Conservation (phyloP, 2,113 vertebrate species). For the Charina bottae region DNA sequence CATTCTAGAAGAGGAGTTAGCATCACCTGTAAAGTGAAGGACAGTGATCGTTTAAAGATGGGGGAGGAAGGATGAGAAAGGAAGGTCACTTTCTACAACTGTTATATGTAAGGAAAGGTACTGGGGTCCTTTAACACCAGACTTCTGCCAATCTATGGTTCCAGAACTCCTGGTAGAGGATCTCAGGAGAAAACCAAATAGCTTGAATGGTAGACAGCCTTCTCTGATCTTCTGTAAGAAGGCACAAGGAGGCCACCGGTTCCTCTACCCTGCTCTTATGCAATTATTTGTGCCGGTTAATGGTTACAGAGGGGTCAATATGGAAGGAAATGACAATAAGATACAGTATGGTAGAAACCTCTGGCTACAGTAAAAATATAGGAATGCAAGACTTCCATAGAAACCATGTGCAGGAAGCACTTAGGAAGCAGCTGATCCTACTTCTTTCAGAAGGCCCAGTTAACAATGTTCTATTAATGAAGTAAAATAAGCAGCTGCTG, state of each 20-base stretch:
- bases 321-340: not conserved
- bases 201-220: not conserved
- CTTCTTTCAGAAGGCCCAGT: not conserved
- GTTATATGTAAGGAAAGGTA: not conserved
- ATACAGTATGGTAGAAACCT: not conserved
- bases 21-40: not conserved
- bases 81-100: not conserved
- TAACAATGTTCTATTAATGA: not conserved
- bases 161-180: not conserved
- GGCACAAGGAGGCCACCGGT: not conserved
- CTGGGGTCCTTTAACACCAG: not conserved
- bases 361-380: not conserved
- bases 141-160: not conserved
- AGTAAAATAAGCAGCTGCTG: too few relatives aligned
- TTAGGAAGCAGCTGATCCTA: not conserved
- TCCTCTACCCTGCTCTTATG: not conserved
- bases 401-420: not conserved
- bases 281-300: not conserved
- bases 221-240: not conserved
- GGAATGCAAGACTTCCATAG: not conserved
- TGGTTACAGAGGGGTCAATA: not conserved
- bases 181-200: not conserved
- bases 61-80: not conserved
- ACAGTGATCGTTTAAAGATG: not conserved
- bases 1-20: not conserved